Evolutionary conservation across 2,888 invertebrate genomes (phyloP).

Genomic region (Cosmia pyralina): DNA sequence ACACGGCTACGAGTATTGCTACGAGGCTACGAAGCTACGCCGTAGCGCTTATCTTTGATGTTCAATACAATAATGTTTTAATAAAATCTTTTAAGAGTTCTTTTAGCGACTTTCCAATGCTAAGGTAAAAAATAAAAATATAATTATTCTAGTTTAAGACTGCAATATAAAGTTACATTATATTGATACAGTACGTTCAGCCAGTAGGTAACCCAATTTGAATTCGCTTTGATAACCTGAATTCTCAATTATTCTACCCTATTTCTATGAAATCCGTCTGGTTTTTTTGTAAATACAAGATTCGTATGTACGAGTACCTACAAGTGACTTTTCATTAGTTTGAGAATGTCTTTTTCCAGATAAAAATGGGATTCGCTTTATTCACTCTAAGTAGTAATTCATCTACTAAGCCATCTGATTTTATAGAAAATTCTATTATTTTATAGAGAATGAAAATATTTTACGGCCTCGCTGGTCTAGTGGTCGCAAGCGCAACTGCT

Average conservation of each 20-base stretch:
- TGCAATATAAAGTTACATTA: neutral
- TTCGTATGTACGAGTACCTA: neutral
- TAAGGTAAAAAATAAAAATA: neutral
- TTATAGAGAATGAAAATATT: neutral
- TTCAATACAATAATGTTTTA: neutral
- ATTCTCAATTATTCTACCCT: neutral
- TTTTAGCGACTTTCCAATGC: too few relatives aligned
- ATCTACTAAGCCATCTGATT: neutral
- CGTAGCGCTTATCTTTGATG: conserved; percentile 33
- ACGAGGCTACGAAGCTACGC: conserved; percentile 46
- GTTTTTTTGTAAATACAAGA: neutral
- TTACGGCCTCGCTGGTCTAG: too few relatives aligned
- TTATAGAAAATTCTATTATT: neutral
- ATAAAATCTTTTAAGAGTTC: neutral
- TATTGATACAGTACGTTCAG: neutral
- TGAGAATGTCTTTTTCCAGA: neutral
- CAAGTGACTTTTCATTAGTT: neutral
- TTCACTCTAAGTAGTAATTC: neutral
- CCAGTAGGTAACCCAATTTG: neutral
- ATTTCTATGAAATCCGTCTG: conserved; percentile 18
- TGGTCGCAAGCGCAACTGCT: too few relatives aligned
- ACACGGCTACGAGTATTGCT: conserved; percentile 42
- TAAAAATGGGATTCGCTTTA: neutral
- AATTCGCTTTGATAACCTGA: neutral
- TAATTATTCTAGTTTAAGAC: neutral